These are phyloP conservation scores for Cromileptes altivelis DNA, from an alignment of 2,113 vertebrate genomes.

Conservation along the genomic window DNA sequence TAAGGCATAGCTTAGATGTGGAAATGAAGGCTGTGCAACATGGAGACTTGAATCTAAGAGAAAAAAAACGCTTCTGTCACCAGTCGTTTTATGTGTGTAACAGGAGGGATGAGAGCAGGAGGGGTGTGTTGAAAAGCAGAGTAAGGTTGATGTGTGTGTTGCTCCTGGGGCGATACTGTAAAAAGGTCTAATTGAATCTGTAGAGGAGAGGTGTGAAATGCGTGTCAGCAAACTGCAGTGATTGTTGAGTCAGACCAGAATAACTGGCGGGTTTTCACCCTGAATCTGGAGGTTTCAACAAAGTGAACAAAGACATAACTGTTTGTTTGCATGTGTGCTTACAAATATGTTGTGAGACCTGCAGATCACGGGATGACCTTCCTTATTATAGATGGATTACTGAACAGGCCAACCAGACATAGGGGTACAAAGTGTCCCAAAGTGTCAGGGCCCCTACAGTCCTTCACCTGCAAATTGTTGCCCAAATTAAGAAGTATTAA, in stretches of 20 bases:
- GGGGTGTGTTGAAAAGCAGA: constrained; percentile 1
- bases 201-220: constrained; percentile 69
- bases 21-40: constrained; percentile 44
- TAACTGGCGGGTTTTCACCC: constrained; percentile 9
- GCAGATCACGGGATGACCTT: background rate
- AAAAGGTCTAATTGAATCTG: constrained; percentile 72
- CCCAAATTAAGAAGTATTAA: too few species aligned
- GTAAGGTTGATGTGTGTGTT: constrained; percentile 13
- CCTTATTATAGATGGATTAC: background rate
- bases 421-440: too few species aligned
- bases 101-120: constrained; percentile 12
- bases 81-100: constrained; percentile 46
- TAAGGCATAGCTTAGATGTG: constrained; percentile 33
- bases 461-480: too few species aligned
- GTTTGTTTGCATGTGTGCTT: background rate
- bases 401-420: too few species aligned
- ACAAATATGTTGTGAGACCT: background rate
- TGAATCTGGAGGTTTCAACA: constrained; percentile 10
- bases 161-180: constrained; percentile 50
- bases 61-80: constrained; percentile 25
- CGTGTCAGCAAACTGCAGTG: constrained; percentile 45
- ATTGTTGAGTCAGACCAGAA: constrained; percentile 48
- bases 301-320: background rate
- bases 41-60: constrained; percentile 25
- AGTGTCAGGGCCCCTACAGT: too few species aligned